phyloP scores from a whole-genome alignment of 1,140 invertebrate species.

The Platorchestia sp. region DNA sequence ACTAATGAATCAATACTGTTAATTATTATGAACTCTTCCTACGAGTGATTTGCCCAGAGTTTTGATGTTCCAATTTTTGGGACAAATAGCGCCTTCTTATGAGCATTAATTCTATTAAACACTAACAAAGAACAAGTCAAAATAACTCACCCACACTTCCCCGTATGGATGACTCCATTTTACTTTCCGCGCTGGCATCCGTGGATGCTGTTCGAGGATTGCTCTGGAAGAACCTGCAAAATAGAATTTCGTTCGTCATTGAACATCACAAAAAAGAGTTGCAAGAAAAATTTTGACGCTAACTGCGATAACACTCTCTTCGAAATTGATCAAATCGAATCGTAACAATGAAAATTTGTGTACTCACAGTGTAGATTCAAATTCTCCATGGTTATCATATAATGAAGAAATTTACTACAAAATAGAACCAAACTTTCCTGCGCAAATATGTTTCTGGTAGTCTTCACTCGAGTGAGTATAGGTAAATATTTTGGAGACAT shows the following conservation, averaged over 20 bases:
- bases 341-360: no score
- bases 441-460: no score
- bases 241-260: neutral
- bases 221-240: slow-evolving; percentile 83
- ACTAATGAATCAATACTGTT: neutral
- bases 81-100: neutral
- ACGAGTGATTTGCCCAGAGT: neutral
- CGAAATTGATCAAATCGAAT: no score
- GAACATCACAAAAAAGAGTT: no score
- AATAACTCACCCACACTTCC: slow-evolving; percentile 61
- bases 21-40: neutral
- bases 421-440: no score
- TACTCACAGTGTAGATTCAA: no score
- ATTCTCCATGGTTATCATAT: no score
- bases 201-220: slow-evolving; percentile 78
- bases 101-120: neutral
- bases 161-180: slow-evolving; percentile 67
- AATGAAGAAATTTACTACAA: no score
- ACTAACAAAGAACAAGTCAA: neutral
- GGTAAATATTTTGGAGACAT: no score
- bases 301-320: no score
- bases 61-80: neutral
- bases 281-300: no score
- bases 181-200: slow-evolving; percentile 70
- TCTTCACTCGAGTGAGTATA: no score